These are phyloP conservation scores for Diabrotica balteata DNA, from an alignment of 2,888 invertebrate species.

Conservation along the genomic window DNA sequence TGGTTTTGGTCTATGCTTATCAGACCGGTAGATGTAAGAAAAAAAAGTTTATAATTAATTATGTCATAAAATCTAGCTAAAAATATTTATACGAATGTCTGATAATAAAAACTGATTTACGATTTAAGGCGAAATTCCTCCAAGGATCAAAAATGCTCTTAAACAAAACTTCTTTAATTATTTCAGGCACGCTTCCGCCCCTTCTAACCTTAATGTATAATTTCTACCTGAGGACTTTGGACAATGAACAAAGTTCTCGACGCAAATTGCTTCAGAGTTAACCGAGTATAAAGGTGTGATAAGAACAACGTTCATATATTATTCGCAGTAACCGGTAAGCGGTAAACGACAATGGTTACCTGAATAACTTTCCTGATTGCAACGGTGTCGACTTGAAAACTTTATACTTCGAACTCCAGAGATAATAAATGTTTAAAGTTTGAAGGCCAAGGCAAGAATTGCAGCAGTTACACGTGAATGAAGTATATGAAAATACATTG, in stretches of 20 bases:
- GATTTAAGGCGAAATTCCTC: too few relatives aligned
- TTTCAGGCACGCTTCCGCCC: too few relatives aligned
- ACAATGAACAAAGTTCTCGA: conserved; percentile 25
- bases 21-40: too few relatives aligned
- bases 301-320: conserved; percentile 16
- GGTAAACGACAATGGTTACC: conserved; percentile 1
- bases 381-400: conserved; percentile 2
- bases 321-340: neutral
- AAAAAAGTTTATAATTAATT: too few relatives aligned
- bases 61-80: too few relatives aligned
- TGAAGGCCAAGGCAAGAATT: neutral
- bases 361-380: conserved; percentile 1
- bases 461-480: too few relatives aligned
- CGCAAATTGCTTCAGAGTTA: conserved; percentile 13
- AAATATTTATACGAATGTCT: too few relatives aligned
- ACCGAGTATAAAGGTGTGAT: conserved; percentile 29
- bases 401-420: neutral
- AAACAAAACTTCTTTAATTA: too few relatives aligned
- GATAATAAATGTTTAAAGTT: conserved; percentile 5
- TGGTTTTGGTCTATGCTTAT: too few relatives aligned
- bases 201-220: neutral
- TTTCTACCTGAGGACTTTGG: conserved; percentile 23
- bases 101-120: too few relatives aligned
- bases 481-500: too few relatives aligned
- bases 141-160: too few relatives aligned